Evolutionary conservation across 2,113 vertebrate species (phyloP).

Genomic region (Zosterops hypoxanthus): DNA sequence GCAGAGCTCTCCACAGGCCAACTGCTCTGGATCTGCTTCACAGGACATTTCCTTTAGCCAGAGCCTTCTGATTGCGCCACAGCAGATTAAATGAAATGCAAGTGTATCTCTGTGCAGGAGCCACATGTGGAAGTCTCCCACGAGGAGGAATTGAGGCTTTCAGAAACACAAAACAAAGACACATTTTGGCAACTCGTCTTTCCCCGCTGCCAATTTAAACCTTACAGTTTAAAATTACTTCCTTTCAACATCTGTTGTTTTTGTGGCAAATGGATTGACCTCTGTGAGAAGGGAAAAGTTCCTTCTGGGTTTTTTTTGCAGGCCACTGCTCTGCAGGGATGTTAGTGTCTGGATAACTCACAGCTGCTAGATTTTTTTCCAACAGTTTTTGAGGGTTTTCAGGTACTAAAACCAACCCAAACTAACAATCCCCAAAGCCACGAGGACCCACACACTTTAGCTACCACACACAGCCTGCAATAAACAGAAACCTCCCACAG

Average conservation of each 20-base stretch:
- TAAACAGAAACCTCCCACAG: neutral
- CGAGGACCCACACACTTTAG: neutral
- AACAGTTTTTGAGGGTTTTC: neutral
- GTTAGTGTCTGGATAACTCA: neutral
- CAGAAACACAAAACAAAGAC: constrained; percentile 25
- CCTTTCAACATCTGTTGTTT: constrained; percentile 22
- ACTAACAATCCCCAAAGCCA: neutral
- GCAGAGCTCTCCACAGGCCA: neutral
- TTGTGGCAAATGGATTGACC: neutral
- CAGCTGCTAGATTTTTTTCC: neutral
- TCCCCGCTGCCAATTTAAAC: neutral
- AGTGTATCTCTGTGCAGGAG: neutral
- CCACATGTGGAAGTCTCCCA: neutral
- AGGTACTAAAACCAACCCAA: neutral
- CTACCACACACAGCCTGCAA: neutral
- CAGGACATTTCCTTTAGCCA: neutral
- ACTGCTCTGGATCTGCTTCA: neutral
- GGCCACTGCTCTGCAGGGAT: neutral
- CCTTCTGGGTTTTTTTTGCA: neutral
- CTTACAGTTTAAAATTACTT: neutral
- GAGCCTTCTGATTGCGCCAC: neutral
- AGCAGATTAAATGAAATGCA: neutral
- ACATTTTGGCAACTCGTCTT: constrained; percentile 18
- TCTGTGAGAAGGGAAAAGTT: neutral
- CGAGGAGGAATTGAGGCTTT: neutral